Evolutionary conservation across 2,888 invertebrate species (phyloP).

Genomic region (Sarcophaga carnaria): DNA sequence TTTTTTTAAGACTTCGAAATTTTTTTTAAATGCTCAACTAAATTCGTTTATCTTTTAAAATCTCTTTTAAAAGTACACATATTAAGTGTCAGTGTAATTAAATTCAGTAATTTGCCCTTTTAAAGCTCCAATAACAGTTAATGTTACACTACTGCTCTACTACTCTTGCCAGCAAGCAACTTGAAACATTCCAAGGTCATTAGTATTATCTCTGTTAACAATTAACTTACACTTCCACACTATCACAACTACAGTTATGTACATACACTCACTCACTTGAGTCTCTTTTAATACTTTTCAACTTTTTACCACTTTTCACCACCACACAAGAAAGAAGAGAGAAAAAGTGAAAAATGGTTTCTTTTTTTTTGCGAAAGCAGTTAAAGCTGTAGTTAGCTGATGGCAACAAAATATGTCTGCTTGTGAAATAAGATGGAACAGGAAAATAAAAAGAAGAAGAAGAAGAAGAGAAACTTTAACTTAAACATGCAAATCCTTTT

Average conservation of each 20-base stretch:
- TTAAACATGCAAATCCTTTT: slow-evolving; percentile 55
- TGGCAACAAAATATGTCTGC: slow-evolving; percentile 13
- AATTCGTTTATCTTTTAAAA: neutral
- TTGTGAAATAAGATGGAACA: neutral
- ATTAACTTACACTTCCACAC: neutral
- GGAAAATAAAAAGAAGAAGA: neutral
- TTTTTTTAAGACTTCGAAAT: no score
- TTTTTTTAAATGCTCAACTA: no score
- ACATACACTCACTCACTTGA: no score
- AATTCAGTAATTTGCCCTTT: slow-evolving; percentile 6
- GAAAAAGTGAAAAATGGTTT: slow-evolving; percentile 7
- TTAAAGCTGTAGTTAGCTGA: slow-evolving; percentile 15
- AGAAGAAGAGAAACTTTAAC: slow-evolving; percentile 13
- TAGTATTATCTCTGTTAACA: slow-evolving; percentile 16
- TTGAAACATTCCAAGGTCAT: slow-evolving; percentile 33
- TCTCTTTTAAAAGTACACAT: neutral
- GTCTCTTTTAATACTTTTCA: neutral
- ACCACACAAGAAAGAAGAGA: neutral
- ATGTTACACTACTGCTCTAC: neutral
- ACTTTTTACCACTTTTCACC: slow-evolving; percentile 4
- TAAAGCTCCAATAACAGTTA: neutral
- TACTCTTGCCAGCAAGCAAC: neutral
- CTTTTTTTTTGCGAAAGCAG: neutral
- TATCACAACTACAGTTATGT: neutral
- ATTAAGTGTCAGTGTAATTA: neutral